Percentiles rank a stretch among this genome's conserved stretches.
Evolutionary conservation across 1,140 invertebrate species (phyloP).

Genomic region (Nasonia vitripennis): DNA sequence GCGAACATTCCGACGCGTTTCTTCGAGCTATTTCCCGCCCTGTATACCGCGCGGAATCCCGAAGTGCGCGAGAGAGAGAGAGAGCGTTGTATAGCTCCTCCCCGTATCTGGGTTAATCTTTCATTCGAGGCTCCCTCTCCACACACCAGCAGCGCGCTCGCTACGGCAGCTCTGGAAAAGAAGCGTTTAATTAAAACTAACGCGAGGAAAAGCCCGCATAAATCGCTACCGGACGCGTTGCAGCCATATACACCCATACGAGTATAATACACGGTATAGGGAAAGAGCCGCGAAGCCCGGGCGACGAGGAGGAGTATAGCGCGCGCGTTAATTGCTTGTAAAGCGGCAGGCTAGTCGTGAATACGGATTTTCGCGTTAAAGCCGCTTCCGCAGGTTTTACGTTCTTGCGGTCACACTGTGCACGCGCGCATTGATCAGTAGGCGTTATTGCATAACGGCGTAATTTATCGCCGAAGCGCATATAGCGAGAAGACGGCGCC

Average conservation of each 20-base stretch:
- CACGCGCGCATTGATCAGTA: neutral
- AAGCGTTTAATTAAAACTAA: constrained; percentile 38
- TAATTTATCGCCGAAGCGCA: no score
- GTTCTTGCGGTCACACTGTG: no score
- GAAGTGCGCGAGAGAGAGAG: neutral
- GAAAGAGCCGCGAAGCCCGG: constrained; percentile 7
- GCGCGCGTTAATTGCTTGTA: constrained; percentile 44
- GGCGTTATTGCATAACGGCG: neutral
- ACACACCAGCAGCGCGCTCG: no score
- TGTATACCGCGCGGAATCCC: neutral
- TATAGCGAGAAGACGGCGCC: no score
- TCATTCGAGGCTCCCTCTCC: constrained; percentile 13
- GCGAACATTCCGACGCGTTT: neutral
- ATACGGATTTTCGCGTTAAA: constrained; percentile 39
- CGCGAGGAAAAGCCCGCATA: neutral
- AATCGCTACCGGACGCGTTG: neutral
- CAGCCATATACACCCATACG: neutral
- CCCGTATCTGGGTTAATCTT: constrained; percentile 36
- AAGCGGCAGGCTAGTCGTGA: constrained; percentile 31
- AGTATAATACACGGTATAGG: neutral
- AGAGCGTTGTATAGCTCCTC: neutral
- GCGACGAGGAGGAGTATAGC: neutral
- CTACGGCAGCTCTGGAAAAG: neutral
- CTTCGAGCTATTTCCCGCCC: neutral
- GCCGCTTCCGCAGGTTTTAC: neutral